These are phyloP conservation scores for Melanostigma gelatinosum DNA, from an alignment of 2,113 vertebrate species.

Conservation along the genomic window DNA sequence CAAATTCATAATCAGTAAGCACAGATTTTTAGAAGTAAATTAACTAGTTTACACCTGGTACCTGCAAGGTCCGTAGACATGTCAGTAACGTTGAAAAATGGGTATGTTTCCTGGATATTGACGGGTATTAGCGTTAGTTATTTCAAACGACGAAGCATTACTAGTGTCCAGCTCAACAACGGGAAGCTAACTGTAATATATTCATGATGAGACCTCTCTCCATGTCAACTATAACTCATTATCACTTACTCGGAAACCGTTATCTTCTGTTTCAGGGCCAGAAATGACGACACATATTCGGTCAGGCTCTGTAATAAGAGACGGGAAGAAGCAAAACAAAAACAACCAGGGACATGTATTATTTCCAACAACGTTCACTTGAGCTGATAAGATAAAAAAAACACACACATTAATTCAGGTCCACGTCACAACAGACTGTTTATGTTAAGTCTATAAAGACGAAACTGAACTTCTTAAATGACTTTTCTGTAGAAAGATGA, in stretches of 20 bases:
- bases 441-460: neutral
- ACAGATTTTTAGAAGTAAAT: neutral
- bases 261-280: conserved; percentile 95
- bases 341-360: neutral
- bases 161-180: neutral
- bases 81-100: neutral
- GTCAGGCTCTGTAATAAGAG: conserved; percentile 87
- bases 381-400: neutral
- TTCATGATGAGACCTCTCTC: neutral
- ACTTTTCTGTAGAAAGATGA: neutral
- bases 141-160: neutral
- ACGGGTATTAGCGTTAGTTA: too few relatives aligned
- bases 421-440: neutral
- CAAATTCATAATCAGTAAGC: neutral
- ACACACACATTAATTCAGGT: neutral
- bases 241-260: conserved; percentile 92
- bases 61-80: neutral
- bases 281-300: conserved; percentile 91
- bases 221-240: neutral
- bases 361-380: neutral
- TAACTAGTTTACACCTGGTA: neutral
- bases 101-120: neutral
- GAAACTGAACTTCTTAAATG: neutral
- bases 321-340: conserved; percentile 1
- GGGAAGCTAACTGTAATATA: too few relatives aligned